Evolutionary conservation across 2,797 vertebrate species (phyloP).

Genomic region (Hoplostethus mediterraneus): DNA sequence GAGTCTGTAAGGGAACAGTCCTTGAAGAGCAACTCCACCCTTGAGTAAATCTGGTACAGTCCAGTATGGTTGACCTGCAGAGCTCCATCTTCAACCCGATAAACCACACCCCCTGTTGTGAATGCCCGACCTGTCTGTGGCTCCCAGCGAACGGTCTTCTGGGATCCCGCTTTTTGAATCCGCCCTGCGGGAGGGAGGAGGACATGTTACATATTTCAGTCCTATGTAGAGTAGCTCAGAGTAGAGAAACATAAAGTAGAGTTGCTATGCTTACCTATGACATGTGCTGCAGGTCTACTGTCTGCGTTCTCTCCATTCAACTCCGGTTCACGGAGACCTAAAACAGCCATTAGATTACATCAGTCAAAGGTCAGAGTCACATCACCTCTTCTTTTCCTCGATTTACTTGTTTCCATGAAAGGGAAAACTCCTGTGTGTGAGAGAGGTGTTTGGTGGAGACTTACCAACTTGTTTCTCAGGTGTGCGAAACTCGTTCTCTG

Average conservation of each 20-base stretch:
- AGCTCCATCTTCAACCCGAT: conserved; percentile 76
- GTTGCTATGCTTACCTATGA: conserved; percentile 85
- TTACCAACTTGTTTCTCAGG: conserved; percentile 89
- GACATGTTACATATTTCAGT: neutral
- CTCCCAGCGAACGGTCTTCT: conserved; percentile 88
- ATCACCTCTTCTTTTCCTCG: conserved; percentile 3
- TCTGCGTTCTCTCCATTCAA: conserved; percentile 51
- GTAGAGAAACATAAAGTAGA: neutral
- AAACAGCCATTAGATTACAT: conserved; percentile 32
- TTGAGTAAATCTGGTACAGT: conserved; percentile 94
- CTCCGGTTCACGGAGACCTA: conserved; percentile 69
- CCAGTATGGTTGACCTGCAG: conserved; percentile 89
- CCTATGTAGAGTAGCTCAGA: neutral
- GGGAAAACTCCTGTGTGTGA: neutral
- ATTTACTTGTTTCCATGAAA: neutral
- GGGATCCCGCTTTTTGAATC: neutral
- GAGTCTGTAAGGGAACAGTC: conserved; percentile 72
- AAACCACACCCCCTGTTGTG: conserved; percentile 82
- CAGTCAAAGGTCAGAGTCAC: conserved; percentile 19
- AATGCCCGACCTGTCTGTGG: conserved; percentile 80
- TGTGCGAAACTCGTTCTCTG: conserved; percentile 38
- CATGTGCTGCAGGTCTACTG: conserved; percentile 84
- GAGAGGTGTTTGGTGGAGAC: conserved; percentile 36
- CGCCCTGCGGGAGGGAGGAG: conserved; percentile 60
- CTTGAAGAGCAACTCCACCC: conserved; percentile 85